phyloP scores from a whole-genome alignment of 2,113 vertebrate genomes.

The Spermophilus dauricus region DNA sequence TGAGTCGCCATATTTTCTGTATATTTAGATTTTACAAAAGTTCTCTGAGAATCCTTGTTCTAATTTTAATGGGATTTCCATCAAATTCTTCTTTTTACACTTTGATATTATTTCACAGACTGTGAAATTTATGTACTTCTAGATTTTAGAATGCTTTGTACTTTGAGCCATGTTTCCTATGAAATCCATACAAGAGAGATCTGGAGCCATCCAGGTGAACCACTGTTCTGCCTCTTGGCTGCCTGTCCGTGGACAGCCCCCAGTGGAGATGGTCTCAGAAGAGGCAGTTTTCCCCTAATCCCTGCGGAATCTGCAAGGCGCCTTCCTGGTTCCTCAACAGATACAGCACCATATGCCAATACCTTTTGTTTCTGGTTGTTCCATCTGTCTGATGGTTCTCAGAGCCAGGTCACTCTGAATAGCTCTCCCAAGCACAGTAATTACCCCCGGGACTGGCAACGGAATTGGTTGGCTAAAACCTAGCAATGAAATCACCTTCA shows the following conservation, averaged over 20 bases:
- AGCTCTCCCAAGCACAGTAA: conserved; percentile 33
- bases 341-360: conserved; percentile 42
- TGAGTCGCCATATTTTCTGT: too few species aligned
- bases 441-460: conserved; percentile 64
- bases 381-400: conserved; percentile 67
- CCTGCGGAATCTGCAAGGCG: not conserved
- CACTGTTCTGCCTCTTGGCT: too few species aligned
- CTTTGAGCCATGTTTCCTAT: too few species aligned
- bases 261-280: not conserved
- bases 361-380: conserved; percentile 69
- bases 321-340: conserved; percentile 46
- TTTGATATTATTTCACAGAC: too few species aligned
- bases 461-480: conserved; percentile 60
- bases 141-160: too few species aligned
- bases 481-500: conserved; percentile 55
- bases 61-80: too few species aligned
- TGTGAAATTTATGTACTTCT: too few species aligned
- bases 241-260: not conserved
- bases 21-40: too few species aligned
- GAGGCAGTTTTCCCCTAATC: not conserved
- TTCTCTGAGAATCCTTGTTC: too few species aligned
- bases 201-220: too few species aligned
- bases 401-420: conserved; percentile 64
- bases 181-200: too few species aligned
- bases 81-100: too few species aligned